Evolutionary conservation across 2,888 invertebrate species (phyloP).

Genomic region (Smittia aterrima): DNA sequence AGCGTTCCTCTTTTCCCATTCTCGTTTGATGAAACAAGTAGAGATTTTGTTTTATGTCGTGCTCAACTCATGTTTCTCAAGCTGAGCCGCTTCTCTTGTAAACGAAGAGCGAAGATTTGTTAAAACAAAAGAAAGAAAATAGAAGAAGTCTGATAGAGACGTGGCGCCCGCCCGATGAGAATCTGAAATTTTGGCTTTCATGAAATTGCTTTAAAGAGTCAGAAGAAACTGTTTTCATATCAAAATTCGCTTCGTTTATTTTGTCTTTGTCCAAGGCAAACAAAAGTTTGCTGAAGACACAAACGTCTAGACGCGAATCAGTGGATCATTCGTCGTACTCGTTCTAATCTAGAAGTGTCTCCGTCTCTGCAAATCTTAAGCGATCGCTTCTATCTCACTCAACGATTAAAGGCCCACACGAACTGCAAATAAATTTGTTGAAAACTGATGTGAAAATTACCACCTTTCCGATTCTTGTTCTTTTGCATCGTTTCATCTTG

Average conservation of each 20-base stretch:
- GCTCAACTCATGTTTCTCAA: slow-evolving; percentile 12
- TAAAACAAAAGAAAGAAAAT: slow-evolving; percentile 40
- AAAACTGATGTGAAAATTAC: slow-evolving; percentile 41
- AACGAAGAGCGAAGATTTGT: slow-evolving; percentile 29
- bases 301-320: background rate
- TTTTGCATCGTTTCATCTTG: slow-evolving; percentile 10
- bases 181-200: slow-evolving; percentile 24
- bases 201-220: too few relatives aligned
- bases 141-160: slow-evolving; percentile 26
- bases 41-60: slow-evolving; percentile 12
- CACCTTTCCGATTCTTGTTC: slow-evolving; percentile 28
- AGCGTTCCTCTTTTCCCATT: background rate
- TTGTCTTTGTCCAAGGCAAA: background rate
- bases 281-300: background rate
- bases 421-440: slow-evolving; percentile 41
- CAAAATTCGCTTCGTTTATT: slow-evolving; percentile 4
- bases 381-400: too few relatives aligned
- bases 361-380: too few relatives aligned
- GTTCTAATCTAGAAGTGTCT: too few relatives aligned
- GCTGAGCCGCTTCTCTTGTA: background rate
- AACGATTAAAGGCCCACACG: slow-evolving; percentile 13
- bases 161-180: slow-evolving; percentile 41
- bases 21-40: slow-evolving; percentile 18
- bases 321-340: background rate
- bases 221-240: background rate